Evolutionary conservation across 2,888 invertebrate genomes (phyloP).

Genomic region (Antitype chi): DNA sequence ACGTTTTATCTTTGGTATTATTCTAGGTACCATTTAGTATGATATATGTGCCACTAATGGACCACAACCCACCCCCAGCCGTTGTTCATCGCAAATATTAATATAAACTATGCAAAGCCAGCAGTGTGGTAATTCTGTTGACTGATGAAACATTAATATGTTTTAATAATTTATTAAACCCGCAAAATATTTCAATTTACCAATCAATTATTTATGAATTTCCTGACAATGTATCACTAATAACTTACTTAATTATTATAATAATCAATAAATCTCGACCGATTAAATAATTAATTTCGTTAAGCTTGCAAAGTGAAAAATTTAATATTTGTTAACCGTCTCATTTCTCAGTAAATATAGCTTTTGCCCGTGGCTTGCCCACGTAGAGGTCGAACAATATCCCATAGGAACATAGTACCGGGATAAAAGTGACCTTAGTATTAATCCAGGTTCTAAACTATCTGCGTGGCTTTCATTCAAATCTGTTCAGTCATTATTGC

Average conservation of each 20-base stretch:
- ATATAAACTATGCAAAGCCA: not conserved
- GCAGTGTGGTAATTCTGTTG: constrained; percentile 1
- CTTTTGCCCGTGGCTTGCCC: not conserved
- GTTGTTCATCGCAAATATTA: not conserved
- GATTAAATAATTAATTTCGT: constrained; percentile 1
- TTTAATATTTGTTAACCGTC: not conserved
- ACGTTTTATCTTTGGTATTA: too few relatives aligned
- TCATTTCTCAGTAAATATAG: not conserved
- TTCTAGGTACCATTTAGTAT: not conserved
- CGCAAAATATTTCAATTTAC: constrained; percentile 4
- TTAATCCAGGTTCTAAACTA: not conserved
- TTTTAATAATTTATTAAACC: not conserved
- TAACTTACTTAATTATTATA: constrained; percentile 14
- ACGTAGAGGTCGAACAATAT: not conserved
- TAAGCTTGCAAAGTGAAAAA: not conserved
- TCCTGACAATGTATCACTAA: not conserved
- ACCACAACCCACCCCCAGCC: not conserved
- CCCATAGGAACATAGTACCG: not conserved
- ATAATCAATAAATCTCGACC: constrained; percentile 13
- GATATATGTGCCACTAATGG: not conserved
- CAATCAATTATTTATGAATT: constrained; percentile 5
- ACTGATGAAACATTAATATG: constrained; percentile 7
- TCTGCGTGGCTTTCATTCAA: not conserved
- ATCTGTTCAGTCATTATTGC: not conserved
- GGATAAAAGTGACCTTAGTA: not conserved